Evolutionary conservation across 2,113 vertebrate species (phyloP).

Genomic region (Cyanocitta stelleri): DNA sequence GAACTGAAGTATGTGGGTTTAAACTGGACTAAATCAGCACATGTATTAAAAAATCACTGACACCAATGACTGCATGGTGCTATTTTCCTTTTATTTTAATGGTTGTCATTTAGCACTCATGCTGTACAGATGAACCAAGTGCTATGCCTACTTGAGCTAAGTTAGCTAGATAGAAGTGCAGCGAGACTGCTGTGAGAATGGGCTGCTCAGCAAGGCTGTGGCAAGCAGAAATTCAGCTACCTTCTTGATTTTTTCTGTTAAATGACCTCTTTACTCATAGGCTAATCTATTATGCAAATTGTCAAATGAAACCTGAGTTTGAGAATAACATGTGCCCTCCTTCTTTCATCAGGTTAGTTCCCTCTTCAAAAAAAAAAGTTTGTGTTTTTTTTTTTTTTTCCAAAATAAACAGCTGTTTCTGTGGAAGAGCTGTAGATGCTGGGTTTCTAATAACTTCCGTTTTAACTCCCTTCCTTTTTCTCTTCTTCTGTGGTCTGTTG

Average conservation of each 20-base stretch:
- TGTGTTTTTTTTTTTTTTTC: neutral
- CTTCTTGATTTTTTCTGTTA: neutral
- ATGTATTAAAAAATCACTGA: neutral
- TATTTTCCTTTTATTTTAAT: neutral
- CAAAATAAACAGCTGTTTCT: neutral
- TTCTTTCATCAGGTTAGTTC: neutral
- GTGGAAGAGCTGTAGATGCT: neutral
- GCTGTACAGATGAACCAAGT: neutral
- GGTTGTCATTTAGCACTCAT: neutral
- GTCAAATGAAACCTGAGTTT: neutral
- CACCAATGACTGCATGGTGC: neutral
- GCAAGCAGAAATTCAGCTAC: neutral
- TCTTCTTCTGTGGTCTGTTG: neutral
- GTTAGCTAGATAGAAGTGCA: neutral
- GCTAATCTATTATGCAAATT: neutral
- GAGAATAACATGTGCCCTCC: neutral
- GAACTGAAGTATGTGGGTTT: neutral
- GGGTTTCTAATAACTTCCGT: neutral
- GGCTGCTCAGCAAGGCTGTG: neutral
- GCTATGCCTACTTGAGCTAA: neutral
- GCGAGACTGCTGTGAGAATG: neutral
- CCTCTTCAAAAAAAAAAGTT: neutral
- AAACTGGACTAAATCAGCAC: neutral
- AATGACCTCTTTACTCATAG: neutral
- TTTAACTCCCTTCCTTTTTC: neutral